Evolutionary conservation across 1,140 invertebrate genomes (phyloP).

Genomic region (Periplaneta americana): DNA sequence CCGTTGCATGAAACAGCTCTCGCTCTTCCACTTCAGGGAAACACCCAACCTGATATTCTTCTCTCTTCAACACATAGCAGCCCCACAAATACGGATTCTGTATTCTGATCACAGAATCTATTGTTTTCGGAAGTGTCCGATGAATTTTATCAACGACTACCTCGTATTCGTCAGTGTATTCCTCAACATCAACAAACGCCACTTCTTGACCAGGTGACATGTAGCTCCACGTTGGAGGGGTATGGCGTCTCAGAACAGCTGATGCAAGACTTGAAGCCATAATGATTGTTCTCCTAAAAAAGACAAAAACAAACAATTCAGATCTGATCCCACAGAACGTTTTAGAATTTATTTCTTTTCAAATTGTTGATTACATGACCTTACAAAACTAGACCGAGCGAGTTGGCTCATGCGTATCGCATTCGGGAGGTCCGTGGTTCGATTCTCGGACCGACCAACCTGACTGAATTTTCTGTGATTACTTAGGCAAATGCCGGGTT

Average conservation of each 20-base stretch:
- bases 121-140: neutral
- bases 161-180: neutral
- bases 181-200: neutral
- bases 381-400: too few relatives aligned
- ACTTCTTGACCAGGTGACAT: neutral
- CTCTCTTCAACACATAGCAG: neutral
- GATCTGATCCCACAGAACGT: too few relatives aligned
- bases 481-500: too few relatives aligned
- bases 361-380: too few relatives aligned
- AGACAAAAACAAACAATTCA: too few relatives aligned
- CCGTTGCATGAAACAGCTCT: neutral
- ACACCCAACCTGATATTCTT: neutral
- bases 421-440: too few relatives aligned
- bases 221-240: neutral
- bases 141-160: neutral
- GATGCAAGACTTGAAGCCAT: neutral
- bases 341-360: too few relatives aligned
- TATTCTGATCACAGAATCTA: neutral
- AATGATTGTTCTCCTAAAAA: neutral
- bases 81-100: neutral
- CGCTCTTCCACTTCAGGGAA: neutral
- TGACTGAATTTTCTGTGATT: too few relatives aligned
- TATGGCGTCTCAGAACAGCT: neutral
- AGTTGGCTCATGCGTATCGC: too few relatives aligned
- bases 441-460: too few relatives aligned